Conservation (phyloP, 2,797 vertebrate species). For the Thamnophis elegans region DNA sequence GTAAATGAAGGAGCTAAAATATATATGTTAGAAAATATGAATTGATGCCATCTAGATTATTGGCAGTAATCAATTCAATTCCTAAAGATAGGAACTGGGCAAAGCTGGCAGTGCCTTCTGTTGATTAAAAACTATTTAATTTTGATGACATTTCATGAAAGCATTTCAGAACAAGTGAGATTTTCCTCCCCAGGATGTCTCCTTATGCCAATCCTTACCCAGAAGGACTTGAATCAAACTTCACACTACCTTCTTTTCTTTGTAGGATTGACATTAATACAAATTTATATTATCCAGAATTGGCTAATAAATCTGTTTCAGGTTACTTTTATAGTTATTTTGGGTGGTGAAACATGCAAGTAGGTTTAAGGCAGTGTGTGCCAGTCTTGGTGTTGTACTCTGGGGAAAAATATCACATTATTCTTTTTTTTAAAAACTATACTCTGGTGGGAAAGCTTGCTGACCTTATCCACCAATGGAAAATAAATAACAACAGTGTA, state of each 20-base stretch:
- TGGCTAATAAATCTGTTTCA: neutral
- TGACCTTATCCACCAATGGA: neutral
- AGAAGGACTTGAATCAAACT: neutral
- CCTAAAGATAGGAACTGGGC: neutral
- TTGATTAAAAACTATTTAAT: neutral
- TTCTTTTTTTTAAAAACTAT: neutral
- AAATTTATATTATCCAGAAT: neutral
- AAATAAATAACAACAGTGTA: neutral
- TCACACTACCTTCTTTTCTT: neutral
- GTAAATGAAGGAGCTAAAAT: neutral
- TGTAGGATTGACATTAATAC: neutral
- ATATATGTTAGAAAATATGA: neutral
- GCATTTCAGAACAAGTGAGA: neutral
- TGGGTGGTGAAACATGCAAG: neutral
- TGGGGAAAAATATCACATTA: neutral
- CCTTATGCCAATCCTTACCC: neutral
- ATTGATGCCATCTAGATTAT: neutral
- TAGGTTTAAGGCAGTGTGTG: neutral
- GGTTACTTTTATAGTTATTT: neutral
- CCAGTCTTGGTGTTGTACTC: neutral
- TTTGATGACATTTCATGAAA: neutral
- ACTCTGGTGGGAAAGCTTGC: neutral
- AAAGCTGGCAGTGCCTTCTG: neutral
- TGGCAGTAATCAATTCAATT: neutral
- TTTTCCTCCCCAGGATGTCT: neutral